A percentile compares a stretch with the other conserved stretches of the same genome.
These are phyloP conservation scores for Saguinus imperator DNA, from an alignment of 2,113 vertebrate species.

Conservation along the genomic window DNA sequence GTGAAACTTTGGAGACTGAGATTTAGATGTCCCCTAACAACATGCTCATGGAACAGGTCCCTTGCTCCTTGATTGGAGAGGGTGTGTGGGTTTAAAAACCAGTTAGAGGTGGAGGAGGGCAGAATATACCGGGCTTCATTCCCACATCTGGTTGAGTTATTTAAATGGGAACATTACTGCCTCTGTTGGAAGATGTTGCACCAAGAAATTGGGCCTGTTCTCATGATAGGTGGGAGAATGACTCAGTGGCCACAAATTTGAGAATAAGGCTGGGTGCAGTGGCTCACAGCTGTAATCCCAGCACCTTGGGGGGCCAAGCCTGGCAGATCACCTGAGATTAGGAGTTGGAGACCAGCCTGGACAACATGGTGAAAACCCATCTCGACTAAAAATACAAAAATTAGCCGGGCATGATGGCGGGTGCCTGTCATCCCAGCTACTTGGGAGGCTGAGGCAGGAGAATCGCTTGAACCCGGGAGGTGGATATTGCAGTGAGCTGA, in stretches of 20 bases:
- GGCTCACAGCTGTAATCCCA: no score
- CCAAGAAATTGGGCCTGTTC: background rate
- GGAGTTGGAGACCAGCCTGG: no score
- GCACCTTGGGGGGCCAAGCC: no score
- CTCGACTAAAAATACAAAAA: no score
- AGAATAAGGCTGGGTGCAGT: background rate
- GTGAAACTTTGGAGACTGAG: background rate
- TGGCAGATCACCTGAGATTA: no score
- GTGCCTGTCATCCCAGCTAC: no score
- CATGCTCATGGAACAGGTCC: background rate
- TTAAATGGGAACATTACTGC: background rate
- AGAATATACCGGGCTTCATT: background rate
- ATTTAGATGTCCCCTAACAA: accelerated
- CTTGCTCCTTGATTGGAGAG: background rate
- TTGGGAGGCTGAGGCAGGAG: no score
- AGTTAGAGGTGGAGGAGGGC: background rate
- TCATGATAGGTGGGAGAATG: background rate
- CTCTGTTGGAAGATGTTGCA: background rate
- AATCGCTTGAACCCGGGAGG: no score
- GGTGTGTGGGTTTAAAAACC: constrained; percentile 22
- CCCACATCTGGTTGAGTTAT: background rate
- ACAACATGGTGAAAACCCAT: no score
- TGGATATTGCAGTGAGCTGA: no score
- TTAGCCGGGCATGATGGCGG: no score
- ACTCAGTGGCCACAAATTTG: background rate